Conservation (phyloP, 1,140 invertebrate species). For the Steinernema feltiae region DNA sequence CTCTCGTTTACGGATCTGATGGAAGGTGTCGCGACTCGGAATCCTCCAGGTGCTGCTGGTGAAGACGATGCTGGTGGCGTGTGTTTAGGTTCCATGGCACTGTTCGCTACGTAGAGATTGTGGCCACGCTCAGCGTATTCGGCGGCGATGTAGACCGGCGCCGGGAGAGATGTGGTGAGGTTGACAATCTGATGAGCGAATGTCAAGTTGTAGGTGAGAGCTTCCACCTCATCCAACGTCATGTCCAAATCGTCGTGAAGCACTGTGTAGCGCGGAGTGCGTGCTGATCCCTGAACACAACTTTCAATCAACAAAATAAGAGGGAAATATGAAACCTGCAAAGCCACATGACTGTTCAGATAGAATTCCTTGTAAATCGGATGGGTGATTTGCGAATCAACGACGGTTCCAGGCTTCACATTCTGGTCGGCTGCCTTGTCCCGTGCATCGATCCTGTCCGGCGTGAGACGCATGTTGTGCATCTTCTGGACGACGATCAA, state of each 20-base stretch:
- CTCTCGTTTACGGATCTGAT: not conserved
- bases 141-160: constrained; percentile 34
- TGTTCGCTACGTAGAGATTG: not conserved
- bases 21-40: too few species aligned
- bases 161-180: constrained; percentile 30
- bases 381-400: constrained; percentile 23
- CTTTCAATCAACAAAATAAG: not conserved
- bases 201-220: constrained; percentile 23
- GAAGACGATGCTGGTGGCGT: not conserved
- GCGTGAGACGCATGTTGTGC: constrained; percentile 29
- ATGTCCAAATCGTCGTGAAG: constrained; percentile 23
- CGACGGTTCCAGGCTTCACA: constrained; percentile 26
- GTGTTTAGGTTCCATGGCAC: not conserved
- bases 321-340: constrained; percentile 18
- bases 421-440: constrained; percentile 28
- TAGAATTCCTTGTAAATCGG: constrained; percentile 35
- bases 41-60: too few species aligned
- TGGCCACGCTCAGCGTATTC: constrained; percentile 31
- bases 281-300: constrained; percentile 23
- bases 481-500: constrained; percentile 32
- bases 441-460: constrained; percentile 22
- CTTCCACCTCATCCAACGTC: constrained; percentile 29
- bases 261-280: constrained; percentile 32
- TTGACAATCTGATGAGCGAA: constrained; percentile 30
- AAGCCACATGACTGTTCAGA: constrained; percentile 29